These are phyloP conservation scores for Platycheirus albimanus DNA, from an alignment of 2,888 invertebrate species.

Conservation along the genomic window DNA sequence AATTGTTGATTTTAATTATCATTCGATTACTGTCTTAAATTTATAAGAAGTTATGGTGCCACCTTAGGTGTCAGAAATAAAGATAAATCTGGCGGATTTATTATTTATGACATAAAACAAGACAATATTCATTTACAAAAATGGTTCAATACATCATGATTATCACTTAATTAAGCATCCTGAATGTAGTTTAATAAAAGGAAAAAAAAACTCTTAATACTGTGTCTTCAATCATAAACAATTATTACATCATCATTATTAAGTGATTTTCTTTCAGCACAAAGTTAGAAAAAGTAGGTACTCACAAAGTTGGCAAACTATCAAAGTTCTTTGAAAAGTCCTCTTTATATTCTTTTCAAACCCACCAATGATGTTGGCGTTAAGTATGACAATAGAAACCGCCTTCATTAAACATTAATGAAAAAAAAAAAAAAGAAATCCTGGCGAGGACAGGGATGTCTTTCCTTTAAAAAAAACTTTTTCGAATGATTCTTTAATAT, in stretches of 20 bases:
- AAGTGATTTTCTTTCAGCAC: neutral
- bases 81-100: too few relatives aligned
- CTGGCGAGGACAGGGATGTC: too few relatives aligned
- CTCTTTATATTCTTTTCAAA: neutral
- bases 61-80: too few relatives aligned
- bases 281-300: neutral
- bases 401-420: neutral
- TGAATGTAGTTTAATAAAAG: too few relatives aligned
- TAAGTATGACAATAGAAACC: neutral
- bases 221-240: neutral
- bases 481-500: neutral
- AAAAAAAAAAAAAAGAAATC: neutral
- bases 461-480: neutral
- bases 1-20: too few relatives aligned
- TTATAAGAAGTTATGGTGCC: too few relatives aligned
- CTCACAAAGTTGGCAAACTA: neutral
- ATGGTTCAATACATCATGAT: too few relatives aligned
- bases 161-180: too few relatives aligned
- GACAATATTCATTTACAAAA: too few relatives aligned
- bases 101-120: too few relatives aligned
- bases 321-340: neutral
- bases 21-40: too few relatives aligned
- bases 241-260: conserved; percentile 21
- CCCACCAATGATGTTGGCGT: neutral
- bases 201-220: neutral